Evolutionary conservation across 2,113 vertebrate genomes (phyloP), one percentile per base, ranked within the genome.

Genomic region (Uria aalge): DNA sequence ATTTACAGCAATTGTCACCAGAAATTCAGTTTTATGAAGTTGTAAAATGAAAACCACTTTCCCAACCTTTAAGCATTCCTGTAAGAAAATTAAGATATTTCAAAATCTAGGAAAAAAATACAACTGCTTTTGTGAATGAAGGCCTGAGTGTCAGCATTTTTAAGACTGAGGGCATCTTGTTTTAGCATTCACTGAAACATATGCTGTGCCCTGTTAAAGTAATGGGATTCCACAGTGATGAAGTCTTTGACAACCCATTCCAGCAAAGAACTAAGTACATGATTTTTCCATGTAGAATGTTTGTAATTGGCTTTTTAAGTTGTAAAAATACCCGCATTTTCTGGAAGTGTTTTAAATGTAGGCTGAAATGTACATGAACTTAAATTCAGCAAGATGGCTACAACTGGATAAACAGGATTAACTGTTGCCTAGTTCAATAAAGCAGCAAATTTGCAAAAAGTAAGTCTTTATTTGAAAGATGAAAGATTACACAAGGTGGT

Each of bases 61-160:
- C 16, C 32, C 4, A 69, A 73, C 62, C 14, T 62, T 89, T 57
- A 89, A 85, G 30, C 1, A 36, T 57, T 89, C 17, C 1, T 64
- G 2, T 53, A 76, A 50, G 34, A 38, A 77, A 92, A 75, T 19
- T 0, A 80, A 52, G 1, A 21, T 0, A n/a, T 52, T 87, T 85
- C 12, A 71, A 86, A 81, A 45, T 57, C 10, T 26, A 64, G 6
- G 2, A 22, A 36, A 79, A 52, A 48, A 47, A 15, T 6, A 11
- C 4, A 19, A 26, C 32, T 71, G 1, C 7, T 71, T 2, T 6
- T 68, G 5, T 34, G 36, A 67, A 47, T 0, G 2, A 72, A 8
- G 21, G 38, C 18, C 13, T 69, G 11, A 55, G 12, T 30, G 11
- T 69, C 10, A 16, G 10, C 0, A 2, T 59, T 63, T 52, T 6